Percentiles rank a stretch among this genome's conserved stretches.
These are phyloP conservation scores for Ceraclea dissimilis DNA, from an alignment of 2,888 invertebrate genomes.

Conservation along the genomic window DNA sequence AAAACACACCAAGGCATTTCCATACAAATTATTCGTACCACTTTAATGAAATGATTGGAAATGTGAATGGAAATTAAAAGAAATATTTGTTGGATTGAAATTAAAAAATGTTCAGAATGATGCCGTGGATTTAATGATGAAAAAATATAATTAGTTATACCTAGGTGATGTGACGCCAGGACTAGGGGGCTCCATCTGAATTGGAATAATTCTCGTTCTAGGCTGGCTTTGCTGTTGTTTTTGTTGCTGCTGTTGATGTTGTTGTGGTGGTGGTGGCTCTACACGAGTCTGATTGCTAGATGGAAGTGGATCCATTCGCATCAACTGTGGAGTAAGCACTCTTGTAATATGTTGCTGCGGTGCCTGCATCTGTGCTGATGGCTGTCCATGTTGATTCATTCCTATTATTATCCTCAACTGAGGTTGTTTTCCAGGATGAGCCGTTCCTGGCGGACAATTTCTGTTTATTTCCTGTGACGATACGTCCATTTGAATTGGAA, in stretches of 20 bases:
- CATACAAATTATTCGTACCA: too few species aligned
- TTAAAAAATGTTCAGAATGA: too few species aligned
- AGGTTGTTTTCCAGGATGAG: constrained; percentile 22
- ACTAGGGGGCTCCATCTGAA: constrained; percentile 45
- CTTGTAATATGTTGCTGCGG: constrained; percentile 49
- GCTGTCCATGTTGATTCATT: constrained; percentile 31
- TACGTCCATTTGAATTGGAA: constrained; percentile 62
- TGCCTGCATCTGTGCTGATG: constrained; percentile 32
- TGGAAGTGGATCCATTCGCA: constrained; percentile 44
- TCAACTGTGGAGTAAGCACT: constrained; percentile 46
- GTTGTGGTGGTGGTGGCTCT: constrained; percentile 30
- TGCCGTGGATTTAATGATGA: neutral
- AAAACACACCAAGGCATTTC: too few species aligned
- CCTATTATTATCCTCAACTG: constrained; percentile 44
- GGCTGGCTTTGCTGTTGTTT: constrained; percentile 34
- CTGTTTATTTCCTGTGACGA: constrained; percentile 37
- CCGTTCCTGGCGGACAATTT: constrained; percentile 30
- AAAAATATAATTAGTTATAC: constrained; percentile 7
- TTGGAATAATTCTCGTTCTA: constrained; percentile 54
- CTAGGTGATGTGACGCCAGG: constrained; percentile 23
- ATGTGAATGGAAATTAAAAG: too few species aligned
- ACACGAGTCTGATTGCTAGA: constrained; percentile 28
- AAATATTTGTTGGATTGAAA: too few species aligned
- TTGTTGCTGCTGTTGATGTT: constrained; percentile 24
- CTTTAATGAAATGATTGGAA: too few species aligned